Percentiles rank a stretch among this genome's conserved stretches.
Evolutionary conservation across 2,113 vertebrate genomes (phyloP).

Genomic region (Microtus oregoni): DNA sequence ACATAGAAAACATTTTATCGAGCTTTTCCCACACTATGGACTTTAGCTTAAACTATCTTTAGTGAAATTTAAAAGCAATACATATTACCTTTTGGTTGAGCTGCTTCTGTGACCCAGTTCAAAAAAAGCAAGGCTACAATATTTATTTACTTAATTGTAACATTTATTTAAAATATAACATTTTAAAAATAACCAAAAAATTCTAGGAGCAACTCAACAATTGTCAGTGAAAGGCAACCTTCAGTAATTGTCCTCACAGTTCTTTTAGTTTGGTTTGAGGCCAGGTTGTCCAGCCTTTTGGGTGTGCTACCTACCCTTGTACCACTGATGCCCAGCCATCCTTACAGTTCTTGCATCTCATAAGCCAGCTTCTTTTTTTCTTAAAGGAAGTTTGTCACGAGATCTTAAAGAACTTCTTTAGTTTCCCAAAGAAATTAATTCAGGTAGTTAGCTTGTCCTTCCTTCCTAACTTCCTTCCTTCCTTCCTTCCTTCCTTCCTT

Average conservation of each 20-base stretch:
- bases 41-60: not conserved
- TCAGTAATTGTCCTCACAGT: not conserved
- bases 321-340: not conserved
- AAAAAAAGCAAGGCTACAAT: not conserved
- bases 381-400: not conserved
- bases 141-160: not conserved
- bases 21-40: not conserved
- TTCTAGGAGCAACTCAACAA: not conserved
- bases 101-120: not conserved
- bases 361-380: not conserved
- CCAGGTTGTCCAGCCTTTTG: not conserved
- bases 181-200: not conserved
- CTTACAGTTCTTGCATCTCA: not conserved
- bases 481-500: no score
- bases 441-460: not conserved
- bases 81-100: not conserved
- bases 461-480: accelerated
- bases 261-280: not conserved
- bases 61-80: not conserved
- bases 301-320: no score
- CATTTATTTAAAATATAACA: not conserved
- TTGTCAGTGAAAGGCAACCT: not conserved
- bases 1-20: not conserved
- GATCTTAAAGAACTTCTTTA: not conserved
- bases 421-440: not conserved